Evolutionary conservation across 1,140 invertebrate genomes (phyloP), one percentile per base, ranked within the genome.

Genomic region (Apis dorsata): DNA sequence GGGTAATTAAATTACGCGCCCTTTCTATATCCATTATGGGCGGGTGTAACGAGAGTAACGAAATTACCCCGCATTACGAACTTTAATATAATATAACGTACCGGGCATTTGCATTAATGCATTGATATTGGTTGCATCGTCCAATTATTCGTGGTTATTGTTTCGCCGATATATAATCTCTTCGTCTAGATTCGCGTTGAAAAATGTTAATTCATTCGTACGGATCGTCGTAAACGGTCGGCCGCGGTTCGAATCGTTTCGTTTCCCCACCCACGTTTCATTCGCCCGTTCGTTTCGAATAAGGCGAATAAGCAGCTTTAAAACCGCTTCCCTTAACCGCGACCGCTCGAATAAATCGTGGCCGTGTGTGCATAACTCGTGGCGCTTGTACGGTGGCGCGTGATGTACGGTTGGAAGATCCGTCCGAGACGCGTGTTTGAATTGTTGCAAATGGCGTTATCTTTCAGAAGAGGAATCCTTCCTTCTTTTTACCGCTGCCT

Each of bases 1-100:
- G 49, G 34, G 28, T 62, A 76, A 82, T 82, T 77, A 44, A 82
- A 82, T 82, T 82, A 69, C 24, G 12, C 65, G 80, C 55, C 74
- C 80, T 82, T 82, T 82, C 80, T 82, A 77, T 82, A 82, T 82
- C 80, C 80, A 82, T 82, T 82, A 82, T 82, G 63, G 17, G 34
- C 34, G 73, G 12, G 65, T 55, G 44, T 82, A 82, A 82, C 77
- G 80, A 82, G 74, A 60, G 55, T 82, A 82, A 82, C 74, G 44
- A 55, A 77, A 82, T 82, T 82, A 77, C 34, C 55, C 74, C 62
- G 34, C 65, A 77, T 82, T 77, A 77, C 65, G 19, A 55, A 77
- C 80, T 77, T 68, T 82, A 82, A 82, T 82, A 77, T 59, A 77
- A 82, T 82, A 82, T 70, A 82, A 77, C 55, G 21, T 60, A 11